A percentile compares a stretch with the other conserved stretches of the same genome.
Evolutionary conservation across 2,888 invertebrate genomes (phyloP).

Genomic region (Minunthozetes semirufus): DNA sequence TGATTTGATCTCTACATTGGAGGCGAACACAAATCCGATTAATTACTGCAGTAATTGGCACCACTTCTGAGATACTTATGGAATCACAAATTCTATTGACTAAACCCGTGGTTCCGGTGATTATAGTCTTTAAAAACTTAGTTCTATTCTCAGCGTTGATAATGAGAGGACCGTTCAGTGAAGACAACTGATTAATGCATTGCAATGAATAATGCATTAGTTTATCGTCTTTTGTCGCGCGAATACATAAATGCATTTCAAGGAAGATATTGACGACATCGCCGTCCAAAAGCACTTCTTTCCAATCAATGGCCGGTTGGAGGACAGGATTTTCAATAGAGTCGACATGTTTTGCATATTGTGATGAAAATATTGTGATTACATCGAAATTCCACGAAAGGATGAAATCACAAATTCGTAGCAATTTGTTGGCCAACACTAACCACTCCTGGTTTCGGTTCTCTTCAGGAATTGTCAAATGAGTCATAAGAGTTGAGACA

Average conservation of each 20-base stretch:
- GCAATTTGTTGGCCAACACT: constrained; percentile 60
- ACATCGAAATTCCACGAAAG: constrained; percentile 68
- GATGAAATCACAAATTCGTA: constrained; percentile 70
- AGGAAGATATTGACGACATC: constrained; percentile 70
- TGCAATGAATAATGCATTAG: constrained; percentile 69
- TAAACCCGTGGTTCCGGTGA: constrained; percentile 50
- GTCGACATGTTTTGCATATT: constrained; percentile 36
- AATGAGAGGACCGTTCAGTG: constrained; percentile 59
- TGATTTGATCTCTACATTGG: constrained; percentile 28
- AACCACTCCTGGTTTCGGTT: constrained; percentile 49
- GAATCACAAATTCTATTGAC: constrained; percentile 26
- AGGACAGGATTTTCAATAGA: constrained; percentile 36
- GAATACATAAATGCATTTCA: constrained; percentile 51
- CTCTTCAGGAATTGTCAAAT: constrained; percentile 54
- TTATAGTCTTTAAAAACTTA: constrained; percentile 57
- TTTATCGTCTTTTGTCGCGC: constrained; percentile 16
- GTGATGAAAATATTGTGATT: constrained; percentile 34
- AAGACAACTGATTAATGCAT: constrained; percentile 72
- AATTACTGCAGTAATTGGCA: constrained; percentile 22
- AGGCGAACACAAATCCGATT: constrained; percentile 35
- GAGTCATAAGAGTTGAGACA: constrained; percentile 58
- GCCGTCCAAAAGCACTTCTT: constrained; percentile 66
- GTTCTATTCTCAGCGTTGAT: constrained; percentile 52
- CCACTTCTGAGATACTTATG: constrained; percentile 21
- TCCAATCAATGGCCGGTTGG: constrained; percentile 61